These are phyloP conservation scores for Scaptomyza polygonia DNA, from an alignment of 2,888 invertebrate genomes.

Conservation along the genomic window DNA sequence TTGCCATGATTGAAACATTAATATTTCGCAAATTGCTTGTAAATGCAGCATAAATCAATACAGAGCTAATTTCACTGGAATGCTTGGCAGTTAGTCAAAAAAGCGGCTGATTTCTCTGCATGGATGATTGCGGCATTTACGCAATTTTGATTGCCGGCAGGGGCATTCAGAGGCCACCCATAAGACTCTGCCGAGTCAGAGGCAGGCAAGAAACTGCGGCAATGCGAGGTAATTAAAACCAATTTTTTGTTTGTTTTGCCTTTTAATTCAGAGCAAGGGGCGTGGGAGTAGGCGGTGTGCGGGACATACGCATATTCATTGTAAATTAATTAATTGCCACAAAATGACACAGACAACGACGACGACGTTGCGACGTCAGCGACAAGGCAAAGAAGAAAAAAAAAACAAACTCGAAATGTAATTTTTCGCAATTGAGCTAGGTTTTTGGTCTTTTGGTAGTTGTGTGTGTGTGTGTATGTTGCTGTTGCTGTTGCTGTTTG, in stretches of 20 bases:
- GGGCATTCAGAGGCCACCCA: slow-evolving; percentile 28
- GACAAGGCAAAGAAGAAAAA: slow-evolving; percentile 49
- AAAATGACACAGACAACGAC: slow-evolving; percentile 60
- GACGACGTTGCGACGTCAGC: slow-evolving; percentile 38
- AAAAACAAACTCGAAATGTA: slow-evolving; percentile 52
- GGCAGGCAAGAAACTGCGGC: slow-evolving; percentile 57
- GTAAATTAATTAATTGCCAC: slow-evolving; percentile 75
- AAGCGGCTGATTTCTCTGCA: slow-evolving; percentile 29
- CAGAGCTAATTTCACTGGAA: background rate
- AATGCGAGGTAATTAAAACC: slow-evolving; percentile 58
- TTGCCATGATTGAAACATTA: background rate
- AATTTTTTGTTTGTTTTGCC: slow-evolving; percentile 59
- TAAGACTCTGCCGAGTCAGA: slow-evolving; percentile 19
- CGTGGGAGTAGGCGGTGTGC: slow-evolving; percentile 14
- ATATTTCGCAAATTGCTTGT: slow-evolving; percentile 1
- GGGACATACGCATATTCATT: slow-evolving; percentile 70
- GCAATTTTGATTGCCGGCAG: slow-evolving; percentile 34
- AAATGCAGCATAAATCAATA: slow-evolving; percentile 14
- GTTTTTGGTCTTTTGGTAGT: slow-evolving; percentile 25
- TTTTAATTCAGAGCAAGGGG: slow-evolving; percentile 4
- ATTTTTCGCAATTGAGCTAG: slow-evolving; percentile 62
- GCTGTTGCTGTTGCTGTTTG: slow-evolving; percentile 2
- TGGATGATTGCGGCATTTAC: slow-evolving; percentile 40
- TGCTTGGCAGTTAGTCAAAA: slow-evolving; percentile 4
- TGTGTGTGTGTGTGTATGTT: slow-evolving; percentile 1